Conservation (phyloP, 2,888 invertebrate genomes). For the Nesidiocoris tenuis region DNA sequence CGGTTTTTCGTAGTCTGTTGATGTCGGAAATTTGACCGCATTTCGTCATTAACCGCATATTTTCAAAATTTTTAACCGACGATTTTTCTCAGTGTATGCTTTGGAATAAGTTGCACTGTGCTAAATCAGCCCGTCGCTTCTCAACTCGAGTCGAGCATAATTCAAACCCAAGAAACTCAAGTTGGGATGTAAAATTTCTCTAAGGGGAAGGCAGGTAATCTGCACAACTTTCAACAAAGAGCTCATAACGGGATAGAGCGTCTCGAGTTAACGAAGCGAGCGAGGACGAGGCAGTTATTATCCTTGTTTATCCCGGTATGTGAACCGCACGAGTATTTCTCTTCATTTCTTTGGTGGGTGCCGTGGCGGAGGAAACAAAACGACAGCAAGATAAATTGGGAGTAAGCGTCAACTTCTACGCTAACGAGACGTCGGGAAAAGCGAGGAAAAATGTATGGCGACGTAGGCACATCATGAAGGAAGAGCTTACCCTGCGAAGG, state of each 20-base stretch:
- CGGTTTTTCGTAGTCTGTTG: no score
- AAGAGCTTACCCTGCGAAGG: not conserved
- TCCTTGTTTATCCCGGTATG: not conserved
- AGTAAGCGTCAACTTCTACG: not conserved
- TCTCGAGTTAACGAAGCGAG: not conserved
- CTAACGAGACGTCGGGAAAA: not conserved
- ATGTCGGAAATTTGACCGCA: no score
- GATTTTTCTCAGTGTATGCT: no score
- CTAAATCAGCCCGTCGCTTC: no score
- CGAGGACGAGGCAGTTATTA: not conserved
- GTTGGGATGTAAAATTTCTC: no score
- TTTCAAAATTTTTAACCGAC: no score
- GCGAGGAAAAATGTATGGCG: not conserved
- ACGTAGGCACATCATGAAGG: not conserved
- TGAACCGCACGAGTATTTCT: not conserved
- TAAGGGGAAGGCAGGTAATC: not conserved
- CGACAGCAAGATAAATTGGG: not conserved
- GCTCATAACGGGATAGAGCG: not conserved
- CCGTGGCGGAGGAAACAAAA: not conserved
- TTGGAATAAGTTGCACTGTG: no score
- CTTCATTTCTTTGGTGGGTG: not conserved
- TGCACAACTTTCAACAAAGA: not conserved
- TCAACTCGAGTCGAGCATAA: no score
- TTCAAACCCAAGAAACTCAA: no score
- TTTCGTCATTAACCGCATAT: no score